Conservation (phyloP, 2,888 invertebrate species). For the Stramonita haemastoma region DNA sequence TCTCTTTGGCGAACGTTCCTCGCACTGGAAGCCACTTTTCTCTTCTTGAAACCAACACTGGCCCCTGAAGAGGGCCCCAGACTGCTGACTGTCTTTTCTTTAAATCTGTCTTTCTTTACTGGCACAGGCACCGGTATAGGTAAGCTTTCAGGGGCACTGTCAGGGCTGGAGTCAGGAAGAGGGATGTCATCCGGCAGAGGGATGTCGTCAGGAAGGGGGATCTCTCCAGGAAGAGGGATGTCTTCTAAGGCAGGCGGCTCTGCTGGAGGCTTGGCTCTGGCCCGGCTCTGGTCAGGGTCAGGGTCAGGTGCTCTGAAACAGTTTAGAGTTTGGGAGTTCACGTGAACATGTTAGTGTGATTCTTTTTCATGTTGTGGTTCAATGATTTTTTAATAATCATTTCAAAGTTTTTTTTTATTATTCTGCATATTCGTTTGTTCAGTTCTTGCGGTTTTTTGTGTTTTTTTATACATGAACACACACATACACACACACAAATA, state of each 20-base stretch:
- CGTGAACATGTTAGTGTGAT: too few relatives aligned
- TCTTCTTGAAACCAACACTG: slow-evolving; percentile 69
- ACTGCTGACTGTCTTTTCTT: slow-evolving; percentile 69
- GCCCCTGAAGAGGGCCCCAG: slow-evolving; percentile 57
- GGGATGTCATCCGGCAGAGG: slow-evolving; percentile 59
- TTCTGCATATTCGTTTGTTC: too few relatives aligned
- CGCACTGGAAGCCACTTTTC: slow-evolving; percentile 68
- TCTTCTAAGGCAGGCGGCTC: slow-evolving; percentile 54
- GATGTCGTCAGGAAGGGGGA: slow-evolving; percentile 57
- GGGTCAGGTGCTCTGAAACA: slow-evolving; percentile 19
- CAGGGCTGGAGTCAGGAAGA: slow-evolving; percentile 56
- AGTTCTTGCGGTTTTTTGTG: too few relatives aligned
- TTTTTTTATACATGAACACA: not conserved
- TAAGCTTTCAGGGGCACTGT: slow-evolving; percentile 48
- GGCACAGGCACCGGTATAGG: slow-evolving; percentile 27
- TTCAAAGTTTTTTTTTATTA: too few relatives aligned
- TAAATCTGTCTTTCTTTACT: slow-evolving; percentile 58
- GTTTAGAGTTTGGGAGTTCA: not conserved
- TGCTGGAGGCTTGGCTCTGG: slow-evolving; percentile 39
- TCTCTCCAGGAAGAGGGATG: slow-evolving; percentile 53
- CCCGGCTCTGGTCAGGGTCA: slow-evolving; percentile 1
- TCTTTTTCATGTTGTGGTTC: too few relatives aligned
- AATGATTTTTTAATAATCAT: too few relatives aligned
- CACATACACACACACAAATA: not conserved
- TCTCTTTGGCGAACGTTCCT: slow-evolving; percentile 63